These are phyloP conservation scores for Pangasius djambal DNA, from an alignment of 2,797 vertebrate genomes.

Conservation along the genomic window DNA sequence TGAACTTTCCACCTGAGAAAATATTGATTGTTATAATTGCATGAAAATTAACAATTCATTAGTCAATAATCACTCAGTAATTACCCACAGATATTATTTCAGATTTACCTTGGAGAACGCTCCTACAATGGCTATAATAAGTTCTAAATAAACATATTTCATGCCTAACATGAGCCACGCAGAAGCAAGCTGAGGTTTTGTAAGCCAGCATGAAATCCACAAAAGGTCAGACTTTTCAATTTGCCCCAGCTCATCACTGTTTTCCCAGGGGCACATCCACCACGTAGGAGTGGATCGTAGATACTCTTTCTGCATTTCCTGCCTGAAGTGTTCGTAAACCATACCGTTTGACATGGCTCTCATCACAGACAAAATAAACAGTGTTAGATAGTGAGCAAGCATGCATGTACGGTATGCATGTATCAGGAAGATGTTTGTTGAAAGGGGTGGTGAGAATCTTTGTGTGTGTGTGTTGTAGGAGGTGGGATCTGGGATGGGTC, in stretches of 20 bases:
- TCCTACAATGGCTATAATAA: neutral
- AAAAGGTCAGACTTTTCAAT: slow-evolving; percentile 50
- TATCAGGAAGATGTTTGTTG: neutral
- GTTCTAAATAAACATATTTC: neutral
- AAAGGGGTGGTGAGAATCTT: neutral
- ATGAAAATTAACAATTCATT: neutral
- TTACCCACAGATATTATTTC: neutral
- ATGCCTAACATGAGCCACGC: neutral
- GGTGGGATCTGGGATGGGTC: neutral
- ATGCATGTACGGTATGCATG: neutral
- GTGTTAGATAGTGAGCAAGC: slow-evolving; percentile 2
- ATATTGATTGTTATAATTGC: slow-evolving; percentile 1
- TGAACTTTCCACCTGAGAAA: neutral
- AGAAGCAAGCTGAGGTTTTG: neutral
- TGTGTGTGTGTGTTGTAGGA: slow-evolving; percentile 8
- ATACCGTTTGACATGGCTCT: neutral
- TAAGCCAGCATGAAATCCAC: neutral
- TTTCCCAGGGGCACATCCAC: slow-evolving; percentile 19
- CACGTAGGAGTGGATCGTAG: neutral
- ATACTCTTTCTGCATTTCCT: slow-evolving; percentile 6
- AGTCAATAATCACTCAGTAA: neutral
- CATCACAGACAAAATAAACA: slow-evolving; percentile 19
- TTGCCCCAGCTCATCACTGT: slow-evolving; percentile 37
- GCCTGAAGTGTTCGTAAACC: slow-evolving; percentile 15
- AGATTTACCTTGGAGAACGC: neutral